Base-by-base conservation (phyloP, 2,888 invertebrate species). In the Atethmia centrago region DNA sequence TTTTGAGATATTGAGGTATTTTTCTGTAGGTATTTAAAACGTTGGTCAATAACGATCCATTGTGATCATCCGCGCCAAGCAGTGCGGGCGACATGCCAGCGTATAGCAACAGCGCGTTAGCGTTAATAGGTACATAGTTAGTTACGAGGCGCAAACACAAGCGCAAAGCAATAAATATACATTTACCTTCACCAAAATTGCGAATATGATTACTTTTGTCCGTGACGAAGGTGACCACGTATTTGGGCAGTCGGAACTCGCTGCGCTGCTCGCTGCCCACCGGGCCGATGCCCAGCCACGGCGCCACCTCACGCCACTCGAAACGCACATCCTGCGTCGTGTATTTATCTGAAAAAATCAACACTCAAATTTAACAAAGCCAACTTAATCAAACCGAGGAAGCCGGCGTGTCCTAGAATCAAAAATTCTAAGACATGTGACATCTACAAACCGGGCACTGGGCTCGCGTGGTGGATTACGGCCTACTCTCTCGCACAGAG, bases 121-220 rank as follows among this genome's bases (percentile, higher is more conserved):
- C 91, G 83, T 92, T 93, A 93, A 92, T 92, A 88, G 91, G 89
- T 91, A 92, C 90, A 90, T 91, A 91, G 90, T 94, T 93, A 93
- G 89, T 89, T 91, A 92, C 90, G 87, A 90, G 90, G 93, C 94
- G 94, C 95, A 94, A 94, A 94, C 94, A 90, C 77, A 95, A 94
- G 95, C 94, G 93, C 94, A 93, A 95, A 96, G 96, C 95, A 93
- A 94, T 94, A 94, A 95, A 93, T 95, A 92, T 94, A 95, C 94
- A 94, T 95, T 95, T 96, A 97, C 97, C 97, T 96, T 97, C 97
- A 92, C 97, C 97, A 94, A 97, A 97, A 94, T 96, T 96, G 91
- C 97, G 96, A 92, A 96, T 96, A 93, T 96, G 97, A 92, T 96
- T 96, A 93, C 97, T 96, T 92, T 96, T 96, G 92, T 97, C 97